Evolutionary conservation across 2,888 invertebrate genomes (phyloP), one percentile per base, ranked within the genome.

Genomic region (Volucella inflata): DNA sequence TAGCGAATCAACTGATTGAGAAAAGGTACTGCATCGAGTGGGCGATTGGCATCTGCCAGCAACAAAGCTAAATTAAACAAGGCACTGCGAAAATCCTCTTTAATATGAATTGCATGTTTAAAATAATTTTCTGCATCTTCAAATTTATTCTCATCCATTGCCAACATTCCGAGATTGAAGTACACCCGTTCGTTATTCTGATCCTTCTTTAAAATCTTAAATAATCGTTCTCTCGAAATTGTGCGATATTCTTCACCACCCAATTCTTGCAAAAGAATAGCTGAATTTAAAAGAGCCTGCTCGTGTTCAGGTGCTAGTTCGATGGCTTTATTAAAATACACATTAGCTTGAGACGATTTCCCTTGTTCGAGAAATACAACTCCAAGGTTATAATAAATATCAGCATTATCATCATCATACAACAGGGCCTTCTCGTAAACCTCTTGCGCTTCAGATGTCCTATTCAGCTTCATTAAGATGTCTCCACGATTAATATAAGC

Each of bases 401-500:
- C 98, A 0, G 98, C 97, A 93, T 98, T 98, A 89, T 96, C 97
- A 91, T 96, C 97, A 91, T 98, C 98, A 92, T 98, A 98, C 87
- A 97, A 94, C 65, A 99, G 93, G 2, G 98, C 99, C 89, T 96
- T 94, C 91, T 98, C 97, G 91, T 99, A 99, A 46, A 98, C 98
- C 90, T 97, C 96, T 91, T 98, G 97, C 0, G 98, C 98, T 91
- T 99, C 98, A 89, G 96, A 95, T 0, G 98, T 97, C 88, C 98
- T 95, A 93, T 98, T 98, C 89, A 98, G 93, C 93, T 98, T 98
- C 92, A 99, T 97, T 88, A 98, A 94, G 90, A 99, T 97, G 93
- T 99, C 98, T 0, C 98, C 99, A 75, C 98, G 95, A 93, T 99
- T 99, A 88, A 99, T 99, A 91, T 99, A 99, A 9, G 98, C 99